Evolutionary conservation across 2,797 vertebrate genomes (phyloP), one percentile per base, ranked within the genome.

Genomic region (Psittacula derbiana): DNA sequence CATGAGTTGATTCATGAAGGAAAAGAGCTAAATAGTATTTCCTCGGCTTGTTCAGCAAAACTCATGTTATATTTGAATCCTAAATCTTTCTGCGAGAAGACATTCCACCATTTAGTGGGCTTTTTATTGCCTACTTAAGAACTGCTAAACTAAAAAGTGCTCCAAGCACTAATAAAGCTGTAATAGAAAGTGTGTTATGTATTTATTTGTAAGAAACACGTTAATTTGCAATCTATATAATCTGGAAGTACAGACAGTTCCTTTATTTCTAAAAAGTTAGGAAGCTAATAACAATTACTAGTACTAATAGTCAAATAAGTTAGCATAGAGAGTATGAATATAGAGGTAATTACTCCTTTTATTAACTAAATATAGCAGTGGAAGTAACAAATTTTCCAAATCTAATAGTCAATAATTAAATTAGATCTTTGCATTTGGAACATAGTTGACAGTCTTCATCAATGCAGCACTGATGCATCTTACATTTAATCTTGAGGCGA

Each of bases 101-200:
- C 1, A 2, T 66, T 80, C 20, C 10, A 73, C 16, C 21, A 18
- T 88, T 95, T 82, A 82, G 23, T 82, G 16, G 7, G 46, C 46
- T 88, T 94, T 91, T 93, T 84, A 84, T 92, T 93, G 88, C 53
- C 25, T 81, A 1, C 64, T 88, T 91, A 82, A 76, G 71, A 92
- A 70, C 12, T 60, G 23, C 43, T 71, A 47, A 91, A 78, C 52
- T 71, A 78, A 74, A 90, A 92, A 85, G 64, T 71, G 21, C 67
- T 84, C 25, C 41, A 84, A 85, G 28, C 33, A 46, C 53, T 86
- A 75, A 73, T 84, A 87, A 75, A 76, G 11, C n/a, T 76, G 78
- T 82, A 91, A 52, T 47, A 60, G 44, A 62, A 84, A 82, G 36
- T 85, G 21, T 43, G 20, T 75, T 89, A 38, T 27, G 20, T 65